phyloP scores from a whole-genome alignment of 2,888 invertebrate species.

The Bellardia pandia region DNA sequence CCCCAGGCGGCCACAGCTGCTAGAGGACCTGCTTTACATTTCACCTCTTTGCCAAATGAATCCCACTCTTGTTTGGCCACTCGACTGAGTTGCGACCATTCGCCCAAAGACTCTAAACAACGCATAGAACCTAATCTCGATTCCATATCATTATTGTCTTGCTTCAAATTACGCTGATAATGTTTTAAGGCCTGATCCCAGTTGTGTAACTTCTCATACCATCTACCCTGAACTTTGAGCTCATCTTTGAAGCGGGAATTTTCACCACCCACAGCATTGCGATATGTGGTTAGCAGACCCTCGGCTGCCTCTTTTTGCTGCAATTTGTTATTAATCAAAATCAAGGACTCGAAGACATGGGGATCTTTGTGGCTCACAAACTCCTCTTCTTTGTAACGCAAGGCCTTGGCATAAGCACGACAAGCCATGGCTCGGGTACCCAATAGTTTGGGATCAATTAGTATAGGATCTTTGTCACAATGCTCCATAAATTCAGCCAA shows the following conservation, averaged over 20 bases:
- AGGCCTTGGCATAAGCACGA: conserved; percentile 88
- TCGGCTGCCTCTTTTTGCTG: conserved; percentile 99
- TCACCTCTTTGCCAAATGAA: conserved; percentile 86
- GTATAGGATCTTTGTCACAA: conserved; percentile 97
- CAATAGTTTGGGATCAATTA: conserved; percentile 93
- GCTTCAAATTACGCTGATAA: conserved; percentile 90
- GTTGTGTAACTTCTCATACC: conserved; percentile 99
- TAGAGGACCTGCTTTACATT: conserved; percentile 91
- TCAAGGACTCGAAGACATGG: conserved; percentile 95
- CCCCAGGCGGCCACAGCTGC: conserved; percentile 99
- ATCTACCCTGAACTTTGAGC: conserved; percentile 90
- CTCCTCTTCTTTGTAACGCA: conserved; percentile 93
- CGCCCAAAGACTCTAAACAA: conserved; percentile 97
- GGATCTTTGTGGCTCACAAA: conserved; percentile 93
- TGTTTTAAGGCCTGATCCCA: conserved; percentile 98
- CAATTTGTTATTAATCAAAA: conserved; percentile 98
- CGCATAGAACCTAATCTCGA: conserved; percentile 96
- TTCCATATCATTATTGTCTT: conserved; percentile 89
- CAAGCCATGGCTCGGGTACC: conserved; percentile 98
- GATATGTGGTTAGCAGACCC: conserved; percentile 93
- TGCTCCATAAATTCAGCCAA: conserved; percentile 99
- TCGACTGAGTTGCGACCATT: conserved; percentile 95
- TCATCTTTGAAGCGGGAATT: conserved; percentile 83
- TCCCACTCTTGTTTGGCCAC: conserved; percentile 93
- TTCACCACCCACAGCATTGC: conserved; percentile 86